Conservation (phyloP, 2,888 invertebrate species). For the Oscheius sp. region DNA sequence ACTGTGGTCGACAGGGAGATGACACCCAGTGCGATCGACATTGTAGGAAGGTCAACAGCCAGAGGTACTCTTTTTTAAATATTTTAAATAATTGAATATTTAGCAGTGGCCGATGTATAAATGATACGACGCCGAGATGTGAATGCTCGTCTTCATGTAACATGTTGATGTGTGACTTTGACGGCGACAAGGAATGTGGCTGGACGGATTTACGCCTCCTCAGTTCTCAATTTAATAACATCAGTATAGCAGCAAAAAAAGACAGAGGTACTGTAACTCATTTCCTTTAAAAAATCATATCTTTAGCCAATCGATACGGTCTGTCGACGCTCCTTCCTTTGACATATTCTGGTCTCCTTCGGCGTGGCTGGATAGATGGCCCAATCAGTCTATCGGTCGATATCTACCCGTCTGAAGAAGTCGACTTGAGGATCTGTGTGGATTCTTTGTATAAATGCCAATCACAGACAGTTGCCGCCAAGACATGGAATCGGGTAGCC, state of each 20-base stretch:
- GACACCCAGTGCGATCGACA: slow-evolving; percentile 21
- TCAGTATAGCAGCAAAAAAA: slow-evolving; percentile 59
- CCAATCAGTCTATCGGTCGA: slow-evolving; percentile 60
- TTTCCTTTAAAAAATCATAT: background rate
- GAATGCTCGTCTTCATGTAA: slow-evolving; percentile 34
- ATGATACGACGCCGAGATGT: slow-evolving; percentile 24
- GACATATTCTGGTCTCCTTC: slow-evolving; percentile 56
- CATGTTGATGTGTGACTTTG: slow-evolving; percentile 43
- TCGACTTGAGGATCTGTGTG: slow-evolving; percentile 61
- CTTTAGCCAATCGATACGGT: slow-evolving; percentile 60
- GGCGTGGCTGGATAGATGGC: slow-evolving; percentile 39
- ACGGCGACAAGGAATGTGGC: slow-evolving; percentile 40
- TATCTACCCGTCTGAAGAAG: slow-evolving; percentile 56
- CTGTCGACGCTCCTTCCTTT: slow-evolving; percentile 52
- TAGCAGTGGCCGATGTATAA: slow-evolving; percentile 32
- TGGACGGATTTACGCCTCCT: slow-evolving; percentile 59
- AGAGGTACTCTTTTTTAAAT: background rate
- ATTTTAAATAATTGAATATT: background rate
- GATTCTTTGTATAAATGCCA: slow-evolving; percentile 56
- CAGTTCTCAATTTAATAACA: slow-evolving; percentile 58
- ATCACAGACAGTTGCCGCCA: slow-evolving; percentile 48
- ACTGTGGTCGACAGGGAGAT: slow-evolving; percentile 17
- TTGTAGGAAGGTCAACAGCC: slow-evolving; percentile 21
- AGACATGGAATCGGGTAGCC: slow-evolving; percentile 62
- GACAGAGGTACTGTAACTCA: slow-evolving; percentile 45